phyloP scores from a whole-genome alignment of 2,113 vertebrate species.

The Syngnathus scovelli region DNA sequence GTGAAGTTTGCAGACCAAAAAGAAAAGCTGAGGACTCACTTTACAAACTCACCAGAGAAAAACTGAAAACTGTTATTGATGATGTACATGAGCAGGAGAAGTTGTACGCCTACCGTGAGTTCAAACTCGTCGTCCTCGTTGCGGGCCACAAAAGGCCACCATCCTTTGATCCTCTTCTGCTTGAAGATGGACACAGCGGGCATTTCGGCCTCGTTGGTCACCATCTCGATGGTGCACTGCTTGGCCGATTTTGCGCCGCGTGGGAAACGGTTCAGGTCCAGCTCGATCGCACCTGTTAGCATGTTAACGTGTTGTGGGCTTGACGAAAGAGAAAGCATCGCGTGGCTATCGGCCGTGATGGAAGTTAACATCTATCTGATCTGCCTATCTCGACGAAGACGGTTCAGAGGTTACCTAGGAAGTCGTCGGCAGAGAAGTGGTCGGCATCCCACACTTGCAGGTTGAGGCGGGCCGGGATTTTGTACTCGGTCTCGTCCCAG shows the following conservation, averaged over 20 bases:
- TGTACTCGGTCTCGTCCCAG: conserved; percentile 98
- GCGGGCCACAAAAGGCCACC: conserved; percentile 94
- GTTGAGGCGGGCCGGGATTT: conserved; percentile 92
- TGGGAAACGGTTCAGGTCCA: conserved; percentile 92
- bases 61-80: neutral
- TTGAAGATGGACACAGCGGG: conserved; percentile 96
- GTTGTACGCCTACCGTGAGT: conserved; percentile 75
- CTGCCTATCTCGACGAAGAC: too few relatives aligned
- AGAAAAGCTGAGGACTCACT: neutral
- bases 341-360: too few relatives aligned
- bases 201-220: conserved; percentile 80
- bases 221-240: conserved; percentile 90
- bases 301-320: neutral
- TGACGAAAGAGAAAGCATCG: neutral
- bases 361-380: too few relatives aligned
- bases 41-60: neutral
- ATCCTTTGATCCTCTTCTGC: conserved; percentile 97
- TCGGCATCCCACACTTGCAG: conserved; percentile 98
- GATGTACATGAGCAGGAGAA: neutral
- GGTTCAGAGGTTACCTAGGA: conserved; percentile 73
- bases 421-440: conserved; percentile 96
- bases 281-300: conserved; percentile 84
- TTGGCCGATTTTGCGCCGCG: conserved; percentile 92
- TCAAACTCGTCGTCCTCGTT: conserved; percentile 93
- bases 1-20: neutral